Evolutionary conservation across 2,888 invertebrate species (phyloP).

Genomic region (Agrochola lychnidis): DNA sequence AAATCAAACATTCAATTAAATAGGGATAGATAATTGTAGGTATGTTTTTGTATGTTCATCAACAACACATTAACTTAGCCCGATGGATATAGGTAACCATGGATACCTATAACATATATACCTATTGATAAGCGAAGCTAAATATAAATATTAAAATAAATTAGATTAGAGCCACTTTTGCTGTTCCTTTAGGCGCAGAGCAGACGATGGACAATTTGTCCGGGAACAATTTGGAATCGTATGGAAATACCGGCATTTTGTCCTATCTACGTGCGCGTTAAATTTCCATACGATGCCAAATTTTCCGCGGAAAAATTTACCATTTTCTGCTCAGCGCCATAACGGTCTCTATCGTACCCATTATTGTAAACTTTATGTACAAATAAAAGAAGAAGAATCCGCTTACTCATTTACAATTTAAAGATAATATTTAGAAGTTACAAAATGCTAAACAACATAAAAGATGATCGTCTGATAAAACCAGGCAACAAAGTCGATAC

Average conservation of each 20-base stretch:
- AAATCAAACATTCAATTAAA: conserved; percentile 4
- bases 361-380: neutral
- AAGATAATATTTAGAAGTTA: neutral
- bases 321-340: too few species aligned
- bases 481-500: conserved; percentile 37
- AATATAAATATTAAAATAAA: neutral
- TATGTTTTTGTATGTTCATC: neutral
- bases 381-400: neutral
- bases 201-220: too few species aligned
- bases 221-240: too few species aligned
- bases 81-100: neutral
- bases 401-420: neutral
- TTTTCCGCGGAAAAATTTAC: too few species aligned
- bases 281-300: too few species aligned
- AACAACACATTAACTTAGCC: neutral
- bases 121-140: neutral
- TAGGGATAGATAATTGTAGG: neutral
- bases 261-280: too few species aligned
- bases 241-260: too few species aligned
- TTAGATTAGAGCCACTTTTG: neutral
- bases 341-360: neutral
- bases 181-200: neutral
- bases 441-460: conserved; percentile 23
- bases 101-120: too few species aligned
- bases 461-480: conserved; percentile 30